Evolutionary conservation across 2,888 invertebrate genomes (phyloP), one percentile per base, ranked within the genome.

Genomic region (Scaeva pyrastri): DNA sequence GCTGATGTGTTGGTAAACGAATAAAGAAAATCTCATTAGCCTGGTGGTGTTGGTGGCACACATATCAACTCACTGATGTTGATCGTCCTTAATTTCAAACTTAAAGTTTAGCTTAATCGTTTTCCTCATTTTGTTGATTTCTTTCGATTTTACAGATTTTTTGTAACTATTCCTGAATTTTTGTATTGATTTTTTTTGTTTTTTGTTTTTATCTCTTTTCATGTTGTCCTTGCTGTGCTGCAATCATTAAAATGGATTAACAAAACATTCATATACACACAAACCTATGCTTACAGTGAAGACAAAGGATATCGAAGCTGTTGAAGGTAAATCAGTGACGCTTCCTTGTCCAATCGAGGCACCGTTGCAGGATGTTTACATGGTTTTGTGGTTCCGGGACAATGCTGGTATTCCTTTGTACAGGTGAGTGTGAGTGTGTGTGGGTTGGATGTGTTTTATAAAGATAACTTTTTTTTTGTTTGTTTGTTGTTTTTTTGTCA

Each of bases 311-410:
- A 94, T 97, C 89, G 97, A 97, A 93, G 97, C 97, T 36, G 97
- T 97, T 88, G 97, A 97, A 93, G 97, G 97, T 72, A 96, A 96
- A 93, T 95, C 96, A 91, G 97, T 97, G 82, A 96, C 96, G 93
- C 94, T 97, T 91, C 97, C 97, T 43, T 98, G 97, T 92, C 96
- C 97, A 93, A 96, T 97, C 85, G 95, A 95, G 87, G 96, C 97
- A 60, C 95, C 96, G 45, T 95, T 96, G 92, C 97, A 97, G 93
- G 96, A 96, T 92, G 96, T 97, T 88, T 96, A 97, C 93, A 97
- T 97, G 96, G 97, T 97, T 87, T 95, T 97, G 93, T 97, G 97
- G 97, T 97, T 97, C 93, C 95, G 96, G 90, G 96, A 97, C 90
- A 97, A 97, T 90, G 96, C 96, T 72, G 97, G 97, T 70, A 96